A percentile compares a stretch with the other conserved stretches of the same genome.
Conservation (phyloP, 2,113 vertebrate genomes). For the Miniopterus natalensis region DNA sequence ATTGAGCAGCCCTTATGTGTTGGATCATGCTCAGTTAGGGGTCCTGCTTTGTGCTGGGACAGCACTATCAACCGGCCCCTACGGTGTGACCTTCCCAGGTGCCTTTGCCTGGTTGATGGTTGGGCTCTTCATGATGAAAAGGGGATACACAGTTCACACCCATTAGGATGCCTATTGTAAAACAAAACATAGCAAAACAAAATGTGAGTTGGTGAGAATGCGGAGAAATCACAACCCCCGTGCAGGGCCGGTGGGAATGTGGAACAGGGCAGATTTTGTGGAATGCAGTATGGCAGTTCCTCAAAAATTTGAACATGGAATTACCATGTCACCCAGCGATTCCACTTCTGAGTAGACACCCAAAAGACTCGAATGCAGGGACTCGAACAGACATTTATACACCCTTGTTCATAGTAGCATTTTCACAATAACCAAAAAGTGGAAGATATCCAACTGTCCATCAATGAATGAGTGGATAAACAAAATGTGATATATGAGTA, state of each 20-base stretch:
- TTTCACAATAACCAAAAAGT: background rate
- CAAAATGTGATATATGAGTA: background rate
- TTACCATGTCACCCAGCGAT: background rate
- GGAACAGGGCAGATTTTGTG: background rate
- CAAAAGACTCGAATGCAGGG: background rate
- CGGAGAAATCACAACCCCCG: background rate
- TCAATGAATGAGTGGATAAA: background rate
- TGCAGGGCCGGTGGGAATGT: background rate
- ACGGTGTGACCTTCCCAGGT: background rate
- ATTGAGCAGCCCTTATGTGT: background rate
- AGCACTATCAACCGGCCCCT: background rate
- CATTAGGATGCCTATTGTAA: background rate
- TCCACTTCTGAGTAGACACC: background rate
- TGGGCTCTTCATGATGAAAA: slow-evolving; percentile 17
- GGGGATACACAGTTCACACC: background rate
- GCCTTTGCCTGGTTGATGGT: background rate
- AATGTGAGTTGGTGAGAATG: background rate
- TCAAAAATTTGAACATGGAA: background rate
- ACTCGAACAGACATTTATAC: background rate
- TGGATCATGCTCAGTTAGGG: background rate
- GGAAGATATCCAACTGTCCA: background rate
- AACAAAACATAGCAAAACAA: slow-evolving; percentile 3
- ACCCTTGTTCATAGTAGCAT: background rate
- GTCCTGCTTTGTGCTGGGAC: background rate
- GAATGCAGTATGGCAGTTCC: background rate